Evolutionary conservation across 2,113 vertebrate genomes (phyloP).

Genomic region (Phalacrocorax pelagicus): DNA sequence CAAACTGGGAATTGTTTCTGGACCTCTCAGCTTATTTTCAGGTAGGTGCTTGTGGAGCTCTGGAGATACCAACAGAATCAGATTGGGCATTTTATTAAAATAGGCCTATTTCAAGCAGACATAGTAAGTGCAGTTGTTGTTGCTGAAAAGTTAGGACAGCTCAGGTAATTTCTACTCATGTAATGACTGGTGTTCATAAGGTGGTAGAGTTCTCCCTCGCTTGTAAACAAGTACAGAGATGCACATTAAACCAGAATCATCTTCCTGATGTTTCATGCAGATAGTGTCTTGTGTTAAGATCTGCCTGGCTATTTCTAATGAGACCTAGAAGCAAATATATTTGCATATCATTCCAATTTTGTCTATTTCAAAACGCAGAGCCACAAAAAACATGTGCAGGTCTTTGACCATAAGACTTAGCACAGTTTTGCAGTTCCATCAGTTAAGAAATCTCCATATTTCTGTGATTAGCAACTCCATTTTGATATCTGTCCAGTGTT

Average conservation of each 20-base stretch:
- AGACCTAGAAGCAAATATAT: not conserved
- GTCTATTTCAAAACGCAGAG: not conserved
- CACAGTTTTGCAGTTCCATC: not conserved
- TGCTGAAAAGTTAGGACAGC: not conserved
- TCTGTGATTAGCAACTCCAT: not conserved
- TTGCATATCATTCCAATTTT: not conserved
- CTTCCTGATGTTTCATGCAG: not conserved
- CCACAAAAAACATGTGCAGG: not conserved
- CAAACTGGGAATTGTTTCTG: not conserved
- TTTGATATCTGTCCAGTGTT: not conserved
- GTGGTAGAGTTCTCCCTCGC: not conserved
- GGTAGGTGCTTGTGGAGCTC: not conserved
- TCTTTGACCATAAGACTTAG: not conserved
- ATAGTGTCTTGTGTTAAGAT: not conserved
- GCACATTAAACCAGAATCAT: not conserved
- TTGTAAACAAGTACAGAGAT: not conserved
- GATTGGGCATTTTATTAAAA: not conserved
- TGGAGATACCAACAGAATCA: not conserved
- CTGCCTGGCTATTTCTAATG: not conserved
- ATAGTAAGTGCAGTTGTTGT: not conserved
- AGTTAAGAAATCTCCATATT: not conserved
- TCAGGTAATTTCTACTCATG: not conserved
- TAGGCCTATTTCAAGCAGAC: not conserved
- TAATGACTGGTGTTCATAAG: not conserved
- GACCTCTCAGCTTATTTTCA: not conserved